Percentiles rank a stretch among this genome's conserved stretches.
Evolutionary conservation across 2,797 vertebrate species (phyloP).

Genomic region (Pseudochromis fuscus): DNA sequence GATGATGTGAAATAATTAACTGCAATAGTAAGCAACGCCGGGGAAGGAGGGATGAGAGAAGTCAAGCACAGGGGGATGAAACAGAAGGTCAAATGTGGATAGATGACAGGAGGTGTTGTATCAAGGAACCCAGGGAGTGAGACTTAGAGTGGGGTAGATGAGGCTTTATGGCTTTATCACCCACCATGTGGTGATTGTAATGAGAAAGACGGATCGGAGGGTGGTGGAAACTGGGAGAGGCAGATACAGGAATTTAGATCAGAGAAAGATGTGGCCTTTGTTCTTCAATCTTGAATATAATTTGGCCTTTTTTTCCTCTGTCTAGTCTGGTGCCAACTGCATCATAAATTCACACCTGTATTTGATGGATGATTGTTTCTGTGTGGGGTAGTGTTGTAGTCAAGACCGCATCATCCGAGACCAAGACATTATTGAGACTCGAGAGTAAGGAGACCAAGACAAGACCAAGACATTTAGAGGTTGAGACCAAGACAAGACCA

Average conservation of each 20-base stretch:
- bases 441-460: no score
- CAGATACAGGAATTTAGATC: neutral
- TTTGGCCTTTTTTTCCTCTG: neutral
- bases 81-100: neutral
- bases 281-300: neutral
- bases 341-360: neutral
- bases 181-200: no score
- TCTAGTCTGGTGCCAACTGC: neutral
- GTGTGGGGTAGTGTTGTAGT: no score
- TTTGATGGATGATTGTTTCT: neutral
- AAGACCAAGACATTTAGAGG: no score
- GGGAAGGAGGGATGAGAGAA: neutral
- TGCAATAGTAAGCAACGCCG: neutral
- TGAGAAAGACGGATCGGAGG: no score
- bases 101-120: slow-evolving; percentile 1
- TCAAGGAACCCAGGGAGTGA: neutral
- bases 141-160: neutral
- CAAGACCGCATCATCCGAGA: no score
- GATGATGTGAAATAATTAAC: neutral
- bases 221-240: neutral
- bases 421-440: no score
- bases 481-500: no score
- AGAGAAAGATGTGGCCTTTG: neutral
- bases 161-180: neutral
- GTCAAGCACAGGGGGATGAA: neutral